A percentile compares a stretch with the other conserved stretches of the same genome.
Evolutionary conservation across 1,140 invertebrate genomes (phyloP).

Genomic region (Temnothorax longispinosus): DNA sequence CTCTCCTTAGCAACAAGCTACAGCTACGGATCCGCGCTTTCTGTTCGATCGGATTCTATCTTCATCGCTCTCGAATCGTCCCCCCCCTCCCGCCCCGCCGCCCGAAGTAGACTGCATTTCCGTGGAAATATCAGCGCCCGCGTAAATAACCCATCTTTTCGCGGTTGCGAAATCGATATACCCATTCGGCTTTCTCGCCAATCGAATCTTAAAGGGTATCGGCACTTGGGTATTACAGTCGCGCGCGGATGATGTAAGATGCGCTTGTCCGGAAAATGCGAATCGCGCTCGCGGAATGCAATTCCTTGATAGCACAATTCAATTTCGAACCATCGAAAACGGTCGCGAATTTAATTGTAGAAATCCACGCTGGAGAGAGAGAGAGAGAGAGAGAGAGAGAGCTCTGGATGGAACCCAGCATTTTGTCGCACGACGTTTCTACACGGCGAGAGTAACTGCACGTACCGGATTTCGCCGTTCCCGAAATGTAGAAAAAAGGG

Average conservation of each 20-base stretch:
- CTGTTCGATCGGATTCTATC: constrained; percentile 38
- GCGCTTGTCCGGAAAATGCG: constrained; percentile 27
- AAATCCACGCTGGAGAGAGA: not conserved
- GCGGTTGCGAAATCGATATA: constrained; percentile 47
- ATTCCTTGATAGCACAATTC: constrained; percentile 16
- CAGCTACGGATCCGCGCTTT: constrained; percentile 38
- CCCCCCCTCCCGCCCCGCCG: too few species aligned
- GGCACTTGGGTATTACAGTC: not conserved
- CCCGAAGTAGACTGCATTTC: constrained; percentile 49
- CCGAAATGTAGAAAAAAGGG: not conserved
- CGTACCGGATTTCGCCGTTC: not conserved
- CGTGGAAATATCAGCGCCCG: constrained; percentile 42
- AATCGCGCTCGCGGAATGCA: constrained; percentile 11
- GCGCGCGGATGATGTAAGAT: constrained; percentile 19
- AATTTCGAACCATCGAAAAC: not conserved
- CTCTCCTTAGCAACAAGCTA: constrained; percentile 59
- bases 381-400: not conserved
- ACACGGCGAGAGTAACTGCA: not conserved
- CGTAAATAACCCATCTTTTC: constrained; percentile 56
- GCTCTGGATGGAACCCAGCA: too few species aligned
- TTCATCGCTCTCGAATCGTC: constrained; percentile 25
- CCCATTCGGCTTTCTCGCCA: not conserved
- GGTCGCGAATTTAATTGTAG: constrained; percentile 33
- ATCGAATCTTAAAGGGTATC: constrained; percentile 50
- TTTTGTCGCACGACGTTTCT: not conserved